These are phyloP conservation scores for Scotopteryx bipunctaria DNA, from an alignment of 2,888 invertebrate species.

Conservation along the genomic window DNA sequence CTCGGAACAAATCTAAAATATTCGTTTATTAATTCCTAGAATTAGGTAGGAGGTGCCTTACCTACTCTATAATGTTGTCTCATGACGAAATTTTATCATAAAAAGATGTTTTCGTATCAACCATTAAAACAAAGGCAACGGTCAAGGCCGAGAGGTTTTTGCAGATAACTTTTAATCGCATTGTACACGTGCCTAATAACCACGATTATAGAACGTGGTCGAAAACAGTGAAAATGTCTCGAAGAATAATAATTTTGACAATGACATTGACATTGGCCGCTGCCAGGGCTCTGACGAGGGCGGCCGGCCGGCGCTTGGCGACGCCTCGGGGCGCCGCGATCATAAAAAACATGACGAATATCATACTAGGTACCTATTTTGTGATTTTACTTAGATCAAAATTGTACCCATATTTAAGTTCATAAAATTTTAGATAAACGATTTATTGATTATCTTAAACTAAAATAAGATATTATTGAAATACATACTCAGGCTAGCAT, in stretches of 20 bases:
- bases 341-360: slow-evolving; percentile 18
- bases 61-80: slow-evolving; percentile 1
- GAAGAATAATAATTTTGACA: slow-evolving; percentile 46
- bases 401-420: too few relatives aligned
- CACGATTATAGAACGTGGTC: slow-evolving; percentile 12
- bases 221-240: slow-evolving; percentile 5
- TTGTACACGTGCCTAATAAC: slow-evolving; percentile 11
- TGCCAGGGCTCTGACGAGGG: slow-evolving; percentile 42
- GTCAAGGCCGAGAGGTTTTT: slow-evolving; percentile 22
- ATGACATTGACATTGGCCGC: slow-evolving; percentile 71
- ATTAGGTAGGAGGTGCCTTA: neutral
- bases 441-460: too few relatives aligned
- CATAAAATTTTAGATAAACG: too few relatives aligned
- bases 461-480: too few relatives aligned
- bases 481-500: too few relatives aligned
- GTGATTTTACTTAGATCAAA: neutral
- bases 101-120: slow-evolving; percentile 3
- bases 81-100: slow-evolving; percentile 3
- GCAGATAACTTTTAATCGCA: slow-evolving; percentile 20
- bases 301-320: slow-evolving; percentile 31
- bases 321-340: slow-evolving; percentile 9
- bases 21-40: neutral
- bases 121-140: slow-evolving; percentile 17
- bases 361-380: slow-evolving; percentile 6
- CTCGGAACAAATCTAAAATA: neutral